Base-by-base conservation (phyloP, 2,888 invertebrate species). In the Himalopsyche japonica region DNA sequence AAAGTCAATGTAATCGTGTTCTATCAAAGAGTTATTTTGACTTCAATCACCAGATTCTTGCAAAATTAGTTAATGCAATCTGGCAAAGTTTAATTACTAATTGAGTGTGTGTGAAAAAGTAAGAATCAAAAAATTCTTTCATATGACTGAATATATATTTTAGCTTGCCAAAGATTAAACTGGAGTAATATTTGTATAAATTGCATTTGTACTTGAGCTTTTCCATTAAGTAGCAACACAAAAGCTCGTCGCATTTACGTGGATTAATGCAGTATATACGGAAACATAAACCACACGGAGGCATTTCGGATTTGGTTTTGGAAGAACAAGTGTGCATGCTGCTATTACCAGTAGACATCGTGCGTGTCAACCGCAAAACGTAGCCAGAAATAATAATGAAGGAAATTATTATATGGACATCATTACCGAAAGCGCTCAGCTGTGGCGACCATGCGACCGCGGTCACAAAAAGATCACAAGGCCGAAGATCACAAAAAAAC, bases 311-410 rank as follows among this genome's bases (percentile, higher is more conserved):
- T 80, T 85, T 70, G 85, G 86, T 80, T 84, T 85, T 78, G 76
- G n/a, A 79, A 70, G 70, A 70, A 27, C 24, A 30, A 32, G 76
- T 70, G 47, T 79, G 82, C 86, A 82, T 84, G 84, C 80, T 24
- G 76, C 81, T 79, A 87, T 87, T 84, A 87, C 76, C 76, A 37
- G 82, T 81, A 83, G 84, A 84, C 78, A 80, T 83, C 86, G 86
- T 87, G 86, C 86, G 86, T 87, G 86, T 86, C 86, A 82, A 87
- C 86, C 83, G 80, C 86, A 84, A 80, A 82, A 27, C 27, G 80
- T 48, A 86, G 81, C 82, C 81, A 76, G 81, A 84, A 82, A 34
- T 15, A 78, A 77, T 77, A 79, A 79, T 27, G 70, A 76, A 76
- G 77, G 78, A 84, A 84, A 78, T 81, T 82, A 84, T 82, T 79